phyloP scores from a whole-genome alignment of 2,113 vertebrate genomes.

The Uropsilus gracilis region DNA sequence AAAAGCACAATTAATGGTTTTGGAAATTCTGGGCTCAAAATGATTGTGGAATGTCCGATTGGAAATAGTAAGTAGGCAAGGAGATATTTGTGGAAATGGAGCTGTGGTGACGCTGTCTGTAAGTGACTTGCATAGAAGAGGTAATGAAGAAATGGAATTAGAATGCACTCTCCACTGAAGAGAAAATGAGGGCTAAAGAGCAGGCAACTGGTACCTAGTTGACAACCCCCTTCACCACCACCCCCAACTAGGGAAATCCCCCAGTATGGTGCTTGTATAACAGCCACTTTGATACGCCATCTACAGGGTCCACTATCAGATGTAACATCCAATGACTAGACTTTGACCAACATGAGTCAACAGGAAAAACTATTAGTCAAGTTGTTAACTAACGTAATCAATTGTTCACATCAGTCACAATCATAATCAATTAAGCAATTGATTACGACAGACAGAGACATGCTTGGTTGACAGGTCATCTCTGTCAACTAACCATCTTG shows the following conservation, averaged over 20 bases:
- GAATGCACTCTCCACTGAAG: neutral
- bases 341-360: neutral
- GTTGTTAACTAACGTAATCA: neutral
- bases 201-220: neutral
- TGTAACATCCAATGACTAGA: neutral
- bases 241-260: neutral
- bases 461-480: neutral
- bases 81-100: neutral
- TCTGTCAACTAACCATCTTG: neutral
- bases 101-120: neutral
- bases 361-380: conserved; percentile 8
- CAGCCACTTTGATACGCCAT: neutral
- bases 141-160: neutral
- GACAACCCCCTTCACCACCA: neutral
- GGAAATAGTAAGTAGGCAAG: neutral
- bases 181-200: neutral
- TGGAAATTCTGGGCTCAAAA: neutral
- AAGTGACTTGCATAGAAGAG: neutral
- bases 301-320: neutral
- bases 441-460: neutral
- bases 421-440: neutral
- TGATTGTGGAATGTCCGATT: neutral
- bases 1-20: neutral
- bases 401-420: conserved; percentile 4
- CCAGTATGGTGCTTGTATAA: neutral